Percentiles rank a stretch among this genome's conserved stretches.
Evolutionary conservation across 2,888 invertebrate genomes (phyloP).

Genomic region (Junonia oenone): DNA sequence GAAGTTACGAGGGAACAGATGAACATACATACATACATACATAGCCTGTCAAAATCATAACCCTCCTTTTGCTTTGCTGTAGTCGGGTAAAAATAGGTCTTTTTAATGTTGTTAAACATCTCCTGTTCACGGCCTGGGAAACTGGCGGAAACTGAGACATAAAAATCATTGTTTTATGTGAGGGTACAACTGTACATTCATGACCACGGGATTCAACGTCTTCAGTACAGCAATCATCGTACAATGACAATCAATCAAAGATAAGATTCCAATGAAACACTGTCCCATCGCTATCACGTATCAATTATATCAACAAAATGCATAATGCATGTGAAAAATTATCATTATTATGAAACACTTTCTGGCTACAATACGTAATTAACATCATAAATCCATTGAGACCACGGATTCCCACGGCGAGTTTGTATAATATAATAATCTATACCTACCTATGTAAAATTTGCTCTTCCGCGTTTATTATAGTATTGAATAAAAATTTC

Average conservation of each 20-base stretch:
- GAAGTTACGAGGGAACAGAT: too few species aligned
- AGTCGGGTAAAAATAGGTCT: too few species aligned
- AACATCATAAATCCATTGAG: background rate
- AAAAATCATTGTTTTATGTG: too few species aligned
- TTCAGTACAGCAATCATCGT: background rate
- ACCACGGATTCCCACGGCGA: background rate
- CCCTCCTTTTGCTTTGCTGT: too few species aligned
- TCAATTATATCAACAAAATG: conserved; percentile 1
- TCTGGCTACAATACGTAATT: conserved; percentile 3
- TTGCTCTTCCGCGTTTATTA: background rate
- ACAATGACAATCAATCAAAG: background rate
- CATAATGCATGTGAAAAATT: conserved; percentile 10
- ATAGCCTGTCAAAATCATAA: too few species aligned
- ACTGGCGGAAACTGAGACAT: too few species aligned
- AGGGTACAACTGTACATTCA: too few species aligned
- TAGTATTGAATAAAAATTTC: background rate
- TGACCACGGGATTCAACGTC: too few species aligned
- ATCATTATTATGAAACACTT: conserved; percentile 10
- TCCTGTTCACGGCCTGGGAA: too few species aligned
- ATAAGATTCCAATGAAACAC: background rate
- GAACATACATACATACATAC: too few species aligned
- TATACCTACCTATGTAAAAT: background rate
- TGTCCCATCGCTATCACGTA: background rate
- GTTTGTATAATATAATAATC: background rate
- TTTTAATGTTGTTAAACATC: too few species aligned